A percentile compares a stretch with the other conserved stretches of the same genome.
These are phyloP conservation scores for Galagoides demidoff DNA, from an alignment of 2,797 vertebrate genomes.

Conservation along the genomic window DNA sequence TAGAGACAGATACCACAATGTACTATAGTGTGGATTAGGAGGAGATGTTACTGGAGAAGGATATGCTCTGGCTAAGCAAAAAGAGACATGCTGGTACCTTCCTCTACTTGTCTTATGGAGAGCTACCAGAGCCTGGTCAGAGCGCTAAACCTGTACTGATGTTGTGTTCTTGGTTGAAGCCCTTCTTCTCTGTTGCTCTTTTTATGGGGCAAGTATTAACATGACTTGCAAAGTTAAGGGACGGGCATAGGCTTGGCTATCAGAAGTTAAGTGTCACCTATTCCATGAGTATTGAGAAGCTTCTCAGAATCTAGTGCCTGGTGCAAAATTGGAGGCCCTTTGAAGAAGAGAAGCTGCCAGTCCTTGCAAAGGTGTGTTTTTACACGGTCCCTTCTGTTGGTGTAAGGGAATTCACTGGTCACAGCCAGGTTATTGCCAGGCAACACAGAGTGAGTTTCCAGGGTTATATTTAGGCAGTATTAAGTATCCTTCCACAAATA, in stretches of 20 bases:
- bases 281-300: neutral
- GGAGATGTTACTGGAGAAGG: neutral
- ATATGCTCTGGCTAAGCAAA: neutral
- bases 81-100: neutral
- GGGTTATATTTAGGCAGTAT: neutral
- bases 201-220: neutral
- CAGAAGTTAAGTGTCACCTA: neutral
- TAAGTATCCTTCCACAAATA: neutral
- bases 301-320: neutral
- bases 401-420: conserved; percentile 5
- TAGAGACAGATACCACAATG: neutral
- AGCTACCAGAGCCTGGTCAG: neutral
- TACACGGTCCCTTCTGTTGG: neutral
- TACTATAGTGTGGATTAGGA: neutral
- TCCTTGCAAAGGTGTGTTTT: neutral
- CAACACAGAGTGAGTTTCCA: neutral
- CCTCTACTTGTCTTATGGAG: neutral
- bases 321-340: neutral
- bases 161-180: neutral
- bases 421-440: neutral
- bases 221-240: neutral
- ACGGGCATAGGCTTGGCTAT: neutral
- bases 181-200: neutral
- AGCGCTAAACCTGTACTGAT: neutral
- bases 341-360: neutral